Base-by-base conservation (phyloP, 2,888 invertebrate genomes). In the Drosophila longiperda region DNA sequence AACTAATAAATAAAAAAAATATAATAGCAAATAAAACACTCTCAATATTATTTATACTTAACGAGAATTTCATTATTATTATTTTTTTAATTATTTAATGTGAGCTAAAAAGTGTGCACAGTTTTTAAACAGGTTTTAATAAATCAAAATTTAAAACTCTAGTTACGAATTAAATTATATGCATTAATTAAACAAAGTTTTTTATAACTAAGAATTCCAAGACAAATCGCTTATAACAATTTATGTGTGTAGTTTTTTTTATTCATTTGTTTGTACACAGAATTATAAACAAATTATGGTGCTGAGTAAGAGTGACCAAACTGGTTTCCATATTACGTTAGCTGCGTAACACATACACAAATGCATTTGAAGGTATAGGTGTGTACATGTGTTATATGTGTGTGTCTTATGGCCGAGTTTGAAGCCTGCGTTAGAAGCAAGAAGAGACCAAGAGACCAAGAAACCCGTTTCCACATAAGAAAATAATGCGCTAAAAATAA, bases 251-350 rank as follows among this genome's bases (percentile, higher is more conserved):
- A 49, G 12, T 1, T 34, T 36, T 45, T 11, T 23, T 36, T 26
- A 6, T 54, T 36, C 17, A 4, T 34, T 55, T 57, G 36, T 36
- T 75, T 53, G 45, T 17, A 42, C 34, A 61, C 53, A 66, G 55
- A 78, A 62, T 54, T 70, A 73, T 63, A 67, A 76, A 78, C 73
- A 66, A 81, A 88, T 78, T 71, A 73, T 20, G 20, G 53, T 50
- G 49, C 66, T 73, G 81, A 80, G 83, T 89, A 90, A 90, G 83
- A 87, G 89, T 91, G 87, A 82, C 72, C 83, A 87, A 91, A 90
- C 90, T 73, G 86, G 91, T 90, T 90, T 78, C 58, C 4, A 34
- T 20, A 70, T 80, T 72, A 74, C 75, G 73, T 68, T 72, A 70
- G 45, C 45, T 45, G 45, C 23, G 45, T 45, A 45, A 50, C 66